Percentiles rank a stretch among this genome's conserved stretches.
phyloP scores from a whole-genome alignment of 2,113 vertebrate genomes.

The Zapus hudsonius region DNA sequence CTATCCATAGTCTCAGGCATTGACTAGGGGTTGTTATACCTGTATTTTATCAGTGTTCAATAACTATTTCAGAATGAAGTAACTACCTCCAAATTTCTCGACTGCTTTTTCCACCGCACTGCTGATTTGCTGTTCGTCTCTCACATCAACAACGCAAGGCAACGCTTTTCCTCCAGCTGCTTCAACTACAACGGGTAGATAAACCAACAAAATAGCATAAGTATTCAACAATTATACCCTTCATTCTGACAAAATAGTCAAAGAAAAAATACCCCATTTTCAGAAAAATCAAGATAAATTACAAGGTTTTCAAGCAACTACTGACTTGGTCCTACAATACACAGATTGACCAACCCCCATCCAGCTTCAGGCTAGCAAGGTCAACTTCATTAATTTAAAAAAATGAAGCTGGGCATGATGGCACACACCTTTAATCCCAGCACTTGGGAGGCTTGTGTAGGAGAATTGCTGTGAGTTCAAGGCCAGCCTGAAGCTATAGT shows the following conservation, averaged over 20 bases:
- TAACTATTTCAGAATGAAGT: slow-evolving; percentile 47
- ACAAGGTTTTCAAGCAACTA: neutral
- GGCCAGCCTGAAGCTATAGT: too few species aligned
- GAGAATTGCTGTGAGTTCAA: too few species aligned
- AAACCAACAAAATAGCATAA: slow-evolving; percentile 36
- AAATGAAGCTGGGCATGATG: too few species aligned
- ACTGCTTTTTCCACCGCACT: slow-evolving; percentile 92
- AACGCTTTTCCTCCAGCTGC: slow-evolving; percentile 93
- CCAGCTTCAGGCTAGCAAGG: neutral
- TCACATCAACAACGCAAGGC: slow-evolving; percentile 94
- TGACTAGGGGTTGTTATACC: neutral
- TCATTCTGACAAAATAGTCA: neutral
- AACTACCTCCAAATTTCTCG: slow-evolving; percentile 93
- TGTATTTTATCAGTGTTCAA: slow-evolving; percentile 2
- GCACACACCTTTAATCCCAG: too few species aligned
- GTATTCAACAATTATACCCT: slow-evolving; percentile 6
- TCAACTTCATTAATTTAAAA: too few species aligned
- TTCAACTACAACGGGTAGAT: slow-evolving; percentile 90
- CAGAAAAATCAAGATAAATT: neutral
- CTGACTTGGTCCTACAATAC: neutral
- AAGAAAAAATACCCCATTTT: neutral
- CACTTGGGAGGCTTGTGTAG: too few species aligned
- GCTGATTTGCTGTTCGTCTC: slow-evolving; percentile 93
- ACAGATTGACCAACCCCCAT: neutral
- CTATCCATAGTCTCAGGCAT: neutral